Evolutionary conservation across 1,140 invertebrate genomes (phyloP), one percentile per base, ranked within the genome.

Genomic region (Cotesia glomerata): DNA sequence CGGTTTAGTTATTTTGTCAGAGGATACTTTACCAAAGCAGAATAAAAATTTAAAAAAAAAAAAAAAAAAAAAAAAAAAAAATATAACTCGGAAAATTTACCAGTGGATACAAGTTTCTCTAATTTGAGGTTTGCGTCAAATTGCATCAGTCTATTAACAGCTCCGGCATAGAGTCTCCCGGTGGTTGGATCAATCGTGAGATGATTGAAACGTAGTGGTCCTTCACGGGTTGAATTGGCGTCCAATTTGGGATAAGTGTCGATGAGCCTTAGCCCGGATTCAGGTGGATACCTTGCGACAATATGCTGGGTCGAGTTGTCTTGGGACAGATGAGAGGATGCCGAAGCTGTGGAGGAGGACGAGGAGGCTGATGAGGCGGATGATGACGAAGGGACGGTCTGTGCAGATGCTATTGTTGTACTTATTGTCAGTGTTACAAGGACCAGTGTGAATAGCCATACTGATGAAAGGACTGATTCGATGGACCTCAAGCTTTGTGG

Each of bases 71-170:
- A 56, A 59, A 16, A 74, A 69, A 56, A 69, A 11, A 5, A 56
- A 7, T 8, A 45, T 71, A 45, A 71, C 18, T 35, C 64, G 26
- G 26, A 26, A 26, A 61, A 49, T 69, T 78, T 59, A 86, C 91
- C 91, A 70, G 91, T 91, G 9, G 79, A 91, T 86, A 90, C 92
- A 59, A 84, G 87, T 76, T 92, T 90, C 76, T 94, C 90, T 16
- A 95, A 85, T 69, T 89, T 88, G 35, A 97, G 88, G 80, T 93
- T 91, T 7, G 91, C 86, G 80, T 93, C 92, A 61, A 97, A 89
- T 83, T 97, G 94, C 74, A 95, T 89, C 11, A 98, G 89, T 79
- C 92, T 91, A 82, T 98, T 97, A 64, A 94, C 90, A 13, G 94
- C 95, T 13, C 94, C 95, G 49, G 94, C 92, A 80, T 93, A 95